Evolutionary conservation across 2,888 invertebrate genomes (phyloP).

Genomic region (Trisateles emortualis): DNA sequence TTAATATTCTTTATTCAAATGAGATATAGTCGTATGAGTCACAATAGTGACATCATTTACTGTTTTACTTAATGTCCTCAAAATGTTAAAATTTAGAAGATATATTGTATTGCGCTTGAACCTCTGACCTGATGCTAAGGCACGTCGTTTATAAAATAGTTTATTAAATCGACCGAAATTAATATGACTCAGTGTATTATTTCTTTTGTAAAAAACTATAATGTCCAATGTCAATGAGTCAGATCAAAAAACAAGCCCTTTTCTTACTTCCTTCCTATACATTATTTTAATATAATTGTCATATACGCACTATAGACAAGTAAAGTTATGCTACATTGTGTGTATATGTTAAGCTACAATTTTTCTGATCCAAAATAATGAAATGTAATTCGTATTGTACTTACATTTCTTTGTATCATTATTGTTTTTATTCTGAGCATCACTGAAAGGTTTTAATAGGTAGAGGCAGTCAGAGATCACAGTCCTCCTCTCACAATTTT

Average conservation of each 20-base stretch:
- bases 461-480: no score
- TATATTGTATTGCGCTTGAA: conserved; percentile 81
- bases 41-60: conserved; percentile 81
- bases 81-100: conserved; percentile 78
- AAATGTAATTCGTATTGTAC: no score
- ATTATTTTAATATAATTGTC: conserved; percentile 8
- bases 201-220: conserved; percentile 32
- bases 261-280: conserved; percentile 38
- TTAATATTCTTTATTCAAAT: conserved; percentile 66
- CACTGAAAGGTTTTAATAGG: no score
- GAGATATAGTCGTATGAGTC: conserved; percentile 80
- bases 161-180: conserved; percentile 61
- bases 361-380: no score
- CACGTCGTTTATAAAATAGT: conserved; percentile 63
- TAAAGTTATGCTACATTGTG: not conserved
- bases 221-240: conserved; percentile 47
- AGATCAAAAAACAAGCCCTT: conserved; percentile 44
- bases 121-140: conserved; percentile 78
- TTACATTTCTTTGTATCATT: no score
- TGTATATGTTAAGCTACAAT: no score
- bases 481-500: no score
- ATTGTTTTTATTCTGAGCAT: no score
- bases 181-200: conserved; percentile 65
- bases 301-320: not conserved
- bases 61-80: conserved; percentile 75